Evolutionary conservation across 2,888 invertebrate species (phyloP), one percentile per base, ranked within the genome.

Genomic region (Eledona agricola): DNA sequence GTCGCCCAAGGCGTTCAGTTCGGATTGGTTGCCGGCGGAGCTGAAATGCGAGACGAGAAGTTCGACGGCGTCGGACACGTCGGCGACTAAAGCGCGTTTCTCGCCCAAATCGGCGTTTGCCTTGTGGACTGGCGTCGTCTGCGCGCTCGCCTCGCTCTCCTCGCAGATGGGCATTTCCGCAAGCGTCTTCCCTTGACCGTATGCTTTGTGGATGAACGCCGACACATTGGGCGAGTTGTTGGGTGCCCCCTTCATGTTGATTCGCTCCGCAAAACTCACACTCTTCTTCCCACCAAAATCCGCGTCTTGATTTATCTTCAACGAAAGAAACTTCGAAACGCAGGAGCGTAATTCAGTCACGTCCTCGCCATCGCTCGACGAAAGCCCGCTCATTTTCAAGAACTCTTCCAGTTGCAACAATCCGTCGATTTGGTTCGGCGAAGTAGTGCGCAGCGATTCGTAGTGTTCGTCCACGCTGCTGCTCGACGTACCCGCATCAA

Each of bases 151-250:
- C 78, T 84, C 84, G 42, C 79, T 81, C 76, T 85, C 83, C 72
- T 84, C 84, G 64, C 83, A 81, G 60, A 84, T 84, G n/a, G 84
- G 83, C 67, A 83, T 82, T 67, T 84, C 83, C 3, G 81, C 81
- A 61, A 83, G 69, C 59, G 81, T 82, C 72, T 82, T 83, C 13
- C 75, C 78, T 81, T 83, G 70, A 7, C 3, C 0, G 7, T 6
- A 47, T 1, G 5, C 20, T 54, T 12, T 52, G 19, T 71, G 61
- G 62, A 79, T 79, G 70, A 86, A 80, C 46, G 82, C 80, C 32
- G 87, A 87, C 59, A 87, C 85, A 74, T 87, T 87, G 32, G 88
- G 88, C 26, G 88, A 88, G 73, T 88, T 88, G 57, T 88, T 88
- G 52, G 88, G 88, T 54, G 87, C 86, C 25, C 81, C 77, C 49